phyloP scores from a whole-genome alignment of 2,797 vertebrate species.

The Vultur gryphus region DNA sequence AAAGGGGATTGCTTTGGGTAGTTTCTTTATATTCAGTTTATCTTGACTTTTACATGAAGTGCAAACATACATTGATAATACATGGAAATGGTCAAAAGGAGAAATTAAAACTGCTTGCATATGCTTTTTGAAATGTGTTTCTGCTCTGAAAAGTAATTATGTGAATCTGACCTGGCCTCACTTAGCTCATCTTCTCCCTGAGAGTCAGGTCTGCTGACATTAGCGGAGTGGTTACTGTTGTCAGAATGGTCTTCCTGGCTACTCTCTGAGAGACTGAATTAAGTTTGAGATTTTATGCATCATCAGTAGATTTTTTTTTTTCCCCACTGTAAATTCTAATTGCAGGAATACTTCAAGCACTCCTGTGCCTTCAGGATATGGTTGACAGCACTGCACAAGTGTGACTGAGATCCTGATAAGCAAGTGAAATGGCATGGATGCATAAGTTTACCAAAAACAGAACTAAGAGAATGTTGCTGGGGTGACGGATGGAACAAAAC shows the following conservation, averaged over 20 bases:
- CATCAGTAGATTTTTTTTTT: background rate
- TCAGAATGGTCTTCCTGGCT: background rate
- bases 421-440: background rate
- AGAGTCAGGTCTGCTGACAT: background rate
- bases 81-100: background rate
- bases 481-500: background rate
- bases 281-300: background rate
- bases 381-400: background rate
- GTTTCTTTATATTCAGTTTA: background rate
- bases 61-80: background rate
- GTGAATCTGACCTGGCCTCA: background rate
- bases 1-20: background rate
- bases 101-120: background rate
- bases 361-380: background rate
- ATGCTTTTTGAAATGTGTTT: background rate
- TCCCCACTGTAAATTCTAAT: background rate
- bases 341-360: background rate
- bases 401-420: background rate
- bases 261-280: background rate
- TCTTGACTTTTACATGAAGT: background rate
- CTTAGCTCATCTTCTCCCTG: background rate
- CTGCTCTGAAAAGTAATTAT: conserved; percentile 1
- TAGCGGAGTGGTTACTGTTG: background rate
- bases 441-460: background rate
- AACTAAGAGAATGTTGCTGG: background rate